Base-by-base conservation (phyloP, 2,797 vertebrate species). In the Bryconaethiops microstoma region DNA sequence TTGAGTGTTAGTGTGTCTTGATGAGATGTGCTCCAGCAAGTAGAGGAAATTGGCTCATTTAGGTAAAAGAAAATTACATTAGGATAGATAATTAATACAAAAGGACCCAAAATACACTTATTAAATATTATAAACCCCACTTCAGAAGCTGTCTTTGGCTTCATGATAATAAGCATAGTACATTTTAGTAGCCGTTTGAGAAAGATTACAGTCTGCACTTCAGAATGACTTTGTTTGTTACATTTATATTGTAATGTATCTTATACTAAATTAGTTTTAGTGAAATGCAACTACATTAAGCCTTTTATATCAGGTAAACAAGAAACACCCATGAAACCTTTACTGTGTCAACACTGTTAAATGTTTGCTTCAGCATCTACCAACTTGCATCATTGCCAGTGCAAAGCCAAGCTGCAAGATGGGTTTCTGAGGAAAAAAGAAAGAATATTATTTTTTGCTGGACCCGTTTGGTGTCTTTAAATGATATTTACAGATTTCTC, bases 401-500 rank as follows among this genome's bases (percentile, higher is more conserved):
- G 12, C 9, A 52, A 29, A 17, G 21, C 13, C 21, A 17, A 50
- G 21, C 23, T 72, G 54, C 50, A 39, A 19, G 25, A 7, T 72
- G 4, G 19, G 3, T 2, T 9, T 17, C 21, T 7, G 10, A 42
- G 39, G 64, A n/a, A 45, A 68, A 40, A 13, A 3, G n/a, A 4
- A 40, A 42, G 12, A 13, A 25, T 23, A 48, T 39, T 7, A 72
- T 55, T 35, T 72, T 14, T 73, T 12, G 17, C 70, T 55, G 16
- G 48, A 71, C 40, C 69, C 17, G 4, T 52, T 52, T 71, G 69
- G 23, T 54, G 71, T 57, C 52, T 73, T 73, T 19, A 57, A 14
- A 17, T 73, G 25, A 55, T 73, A 39, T 57, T 73, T 73, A 73
- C 45, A 3, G 29, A 73, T 57, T 57, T 57, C 25, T 55, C 16